Base-by-base conservation (phyloP, 2,113 vertebrate genomes). In the Tragelaphus buxtoni region DNA sequence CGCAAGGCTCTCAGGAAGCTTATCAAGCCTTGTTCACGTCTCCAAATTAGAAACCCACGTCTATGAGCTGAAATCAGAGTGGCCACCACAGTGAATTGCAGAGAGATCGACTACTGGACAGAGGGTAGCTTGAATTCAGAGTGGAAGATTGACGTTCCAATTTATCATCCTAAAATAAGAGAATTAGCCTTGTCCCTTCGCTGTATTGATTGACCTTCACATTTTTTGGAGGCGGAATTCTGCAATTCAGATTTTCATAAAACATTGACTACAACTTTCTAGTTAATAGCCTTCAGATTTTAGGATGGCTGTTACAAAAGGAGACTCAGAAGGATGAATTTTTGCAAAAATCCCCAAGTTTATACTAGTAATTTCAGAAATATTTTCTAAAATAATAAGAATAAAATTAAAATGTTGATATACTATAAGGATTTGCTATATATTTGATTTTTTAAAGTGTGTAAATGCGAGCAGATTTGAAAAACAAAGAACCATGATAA, bases 131-230 rank as follows among this genome's bases (percentile, higher is more conserved):
- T 85, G 83, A 93, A 76, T 91, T 49, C 74, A 58, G 51, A 32
- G 42, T 60, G 47, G 47, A 12, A 91, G 80, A 56, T 39, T 49
- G 60, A 74, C 58, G 20, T 18, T 82, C 45, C 81, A 28, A 30
- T 85, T 69, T 53, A 77, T 91, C 85, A 49, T 89, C 51, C 77
- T 89, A 56, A 82, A 72, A 49, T n/a, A 83, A 58, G 51, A 83
- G 77, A 84, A 83, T 60, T 47, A 45, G 11, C n/a, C 24, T 94
- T 17, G 42, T 14, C 24, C 63, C 3, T 58, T 32, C 42, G 76
- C 85, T 72, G 13, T 11, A 81, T 1, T 85, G 47, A 94, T 42
- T 90, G 49, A 86, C 76, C 76, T 76, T 32, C 85, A 9, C 61
- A 30, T 72, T 49, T 85, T 81, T 39, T 2, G 72, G 61, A 53